phyloP scores from a whole-genome alignment of 2,797 vertebrate genomes.

The Trachurus trachurus region DNA sequence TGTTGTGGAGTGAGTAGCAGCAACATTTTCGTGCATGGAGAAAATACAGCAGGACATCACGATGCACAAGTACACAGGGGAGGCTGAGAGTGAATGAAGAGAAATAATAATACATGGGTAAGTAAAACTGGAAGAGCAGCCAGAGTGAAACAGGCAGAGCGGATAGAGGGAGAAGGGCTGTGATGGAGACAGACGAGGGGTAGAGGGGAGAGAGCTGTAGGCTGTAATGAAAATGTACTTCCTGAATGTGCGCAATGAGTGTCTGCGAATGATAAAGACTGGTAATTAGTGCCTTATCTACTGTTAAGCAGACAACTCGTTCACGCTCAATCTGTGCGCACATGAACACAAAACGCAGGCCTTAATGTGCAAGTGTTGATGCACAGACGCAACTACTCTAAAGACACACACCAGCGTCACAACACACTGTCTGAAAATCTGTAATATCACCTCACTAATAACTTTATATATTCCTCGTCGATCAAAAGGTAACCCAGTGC shows the following conservation, averaged over 20 bases:
- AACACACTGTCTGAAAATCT: neutral
- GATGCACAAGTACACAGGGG: constrained; percentile 28
- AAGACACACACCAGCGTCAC: neutral
- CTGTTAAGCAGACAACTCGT: constrained; percentile 56
- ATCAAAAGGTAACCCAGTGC: neutral
- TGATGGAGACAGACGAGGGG: constrained; percentile 55
- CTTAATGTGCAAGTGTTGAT: constrained; percentile 29
- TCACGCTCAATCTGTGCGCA: constrained; percentile 51
- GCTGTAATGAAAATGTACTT: constrained; percentile 52
- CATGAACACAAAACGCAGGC: constrained; percentile 33
- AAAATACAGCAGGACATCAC: constrained; percentile 54
- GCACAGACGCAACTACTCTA: neutral
- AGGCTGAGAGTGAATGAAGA: constrained; percentile 42
- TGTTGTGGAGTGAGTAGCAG: constrained; percentile 32
- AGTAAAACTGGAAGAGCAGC: constrained; percentile 43
- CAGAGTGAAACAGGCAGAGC: constrained; percentile 49
- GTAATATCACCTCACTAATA: neutral
- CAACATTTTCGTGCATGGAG: constrained; percentile 50
- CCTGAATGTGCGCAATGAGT: constrained; percentile 51
- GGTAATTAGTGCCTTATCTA: constrained; percentile 71
- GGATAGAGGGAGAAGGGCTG: constrained; percentile 43
- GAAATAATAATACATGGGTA: constrained; percentile 50
- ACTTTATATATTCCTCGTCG: neutral
- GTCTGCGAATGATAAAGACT: constrained; percentile 65
- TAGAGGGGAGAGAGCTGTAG: constrained; percentile 51